Evolutionary conservation across 2,888 invertebrate species (phyloP).

Genomic region (Erpobdella octoculata): DNA sequence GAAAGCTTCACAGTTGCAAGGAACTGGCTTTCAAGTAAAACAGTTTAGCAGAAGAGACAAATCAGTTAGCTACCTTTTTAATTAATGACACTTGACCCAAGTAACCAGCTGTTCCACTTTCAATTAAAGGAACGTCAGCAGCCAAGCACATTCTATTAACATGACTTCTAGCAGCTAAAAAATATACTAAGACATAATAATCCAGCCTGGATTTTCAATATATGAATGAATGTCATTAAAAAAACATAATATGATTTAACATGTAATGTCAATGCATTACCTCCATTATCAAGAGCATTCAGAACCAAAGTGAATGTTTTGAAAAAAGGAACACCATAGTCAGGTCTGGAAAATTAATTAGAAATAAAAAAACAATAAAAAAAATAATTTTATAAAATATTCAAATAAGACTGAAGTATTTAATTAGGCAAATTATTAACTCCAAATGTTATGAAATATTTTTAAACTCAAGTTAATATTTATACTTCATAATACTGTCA

Average conservation of each 20-base stretch:
- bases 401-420: too few species aligned
- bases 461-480: too few species aligned
- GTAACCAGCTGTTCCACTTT: constrained; percentile 95
- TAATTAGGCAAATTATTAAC: too few species aligned
- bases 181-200: background rate
- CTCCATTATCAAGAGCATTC: constrained; percentile 89
- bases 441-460: too few species aligned
- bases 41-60: background rate
- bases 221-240: background rate
- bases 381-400: background rate
- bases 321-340: constrained; percentile 83
- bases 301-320: constrained; percentile 82
- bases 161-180: constrained; percentile 79
- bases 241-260: background rate
- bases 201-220: background rate
- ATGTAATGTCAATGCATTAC: constrained; percentile 36
- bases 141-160: constrained; percentile 97
- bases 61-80: constrained; percentile 47
- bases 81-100: constrained; percentile 69
- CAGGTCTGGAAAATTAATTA: constrained; percentile 59
- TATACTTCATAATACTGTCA: constrained; percentile 80
- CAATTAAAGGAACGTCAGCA: constrained; percentile 83
- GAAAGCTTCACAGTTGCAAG: background rate
- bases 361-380: too few species aligned
- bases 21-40: background rate